Conservation (phyloP, 1,140 invertebrate genomes). For the Babylonia areolata region DNA sequence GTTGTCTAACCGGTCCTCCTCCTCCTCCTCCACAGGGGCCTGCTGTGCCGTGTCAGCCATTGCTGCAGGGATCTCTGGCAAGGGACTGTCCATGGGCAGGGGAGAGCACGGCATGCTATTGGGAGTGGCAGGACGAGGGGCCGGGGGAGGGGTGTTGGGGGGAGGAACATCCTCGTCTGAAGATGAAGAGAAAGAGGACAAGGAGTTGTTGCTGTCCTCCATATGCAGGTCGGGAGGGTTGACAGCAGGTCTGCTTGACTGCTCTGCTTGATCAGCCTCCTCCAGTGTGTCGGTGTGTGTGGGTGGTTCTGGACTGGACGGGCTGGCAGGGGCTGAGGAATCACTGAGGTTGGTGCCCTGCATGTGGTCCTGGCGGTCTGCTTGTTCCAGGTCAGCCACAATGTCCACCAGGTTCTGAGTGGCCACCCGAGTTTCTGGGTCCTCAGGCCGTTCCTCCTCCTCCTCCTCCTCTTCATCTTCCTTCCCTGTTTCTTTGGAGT, state of each 20-base stretch:
- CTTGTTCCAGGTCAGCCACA: constrained; percentile 51
- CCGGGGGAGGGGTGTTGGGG: constrained; percentile 24
- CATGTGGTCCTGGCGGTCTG: constrained; percentile 53
- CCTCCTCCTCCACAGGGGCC: neutral
- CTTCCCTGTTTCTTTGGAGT: constrained; percentile 58
- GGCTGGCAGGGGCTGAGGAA: constrained; percentile 46
- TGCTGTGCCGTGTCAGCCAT: neutral
- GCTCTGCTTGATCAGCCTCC: neutral
- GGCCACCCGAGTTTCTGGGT: constrained; percentile 68
- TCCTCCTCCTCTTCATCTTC: constrained; percentile 54
- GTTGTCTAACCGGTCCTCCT: constrained; percentile 22
- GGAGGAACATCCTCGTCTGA: constrained; percentile 30
- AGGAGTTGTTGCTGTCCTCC: constrained; percentile 11
- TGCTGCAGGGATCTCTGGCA: neutral
- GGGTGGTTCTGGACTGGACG: constrained; percentile 40
- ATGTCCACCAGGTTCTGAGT: constrained; percentile 41
- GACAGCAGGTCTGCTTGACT: neutral
- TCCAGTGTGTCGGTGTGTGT: neutral
- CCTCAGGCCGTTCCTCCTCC: constrained; percentile 68
- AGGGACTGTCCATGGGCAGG: constrained; percentile 11
- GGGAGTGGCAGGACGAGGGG: constrained; percentile 31
- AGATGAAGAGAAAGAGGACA: constrained; percentile 32
- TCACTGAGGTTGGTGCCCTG: constrained; percentile 46
- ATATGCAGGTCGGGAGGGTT: constrained; percentile 9
- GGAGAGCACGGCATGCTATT: constrained; percentile 26